A percentile compares a stretch with the other conserved stretches of the same genome.
Conservation (phyloP, 1,140 invertebrate genomes). For the Coenobita brevimanus region DNA sequence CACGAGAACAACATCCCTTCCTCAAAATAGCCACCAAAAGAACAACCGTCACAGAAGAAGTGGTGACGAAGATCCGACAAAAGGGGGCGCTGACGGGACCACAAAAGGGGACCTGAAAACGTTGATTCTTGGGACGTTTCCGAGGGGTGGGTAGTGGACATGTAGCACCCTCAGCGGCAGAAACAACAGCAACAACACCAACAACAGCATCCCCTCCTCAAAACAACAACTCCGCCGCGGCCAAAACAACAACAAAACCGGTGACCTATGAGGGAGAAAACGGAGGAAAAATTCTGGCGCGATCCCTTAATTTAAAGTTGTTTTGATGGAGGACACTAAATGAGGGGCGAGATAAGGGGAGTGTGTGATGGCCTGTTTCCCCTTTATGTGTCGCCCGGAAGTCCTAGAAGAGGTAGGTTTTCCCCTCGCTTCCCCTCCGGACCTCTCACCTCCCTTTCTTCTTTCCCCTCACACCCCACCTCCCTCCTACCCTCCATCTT, state of each 20-base stretch:
- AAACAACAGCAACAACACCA: too few species aligned
- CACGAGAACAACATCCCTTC: too few species aligned
- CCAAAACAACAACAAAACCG: too few species aligned
- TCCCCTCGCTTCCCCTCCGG: background rate
- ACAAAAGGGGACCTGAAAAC: too few species aligned
- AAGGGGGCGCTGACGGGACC: too few species aligned
- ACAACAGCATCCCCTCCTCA: too few species aligned
- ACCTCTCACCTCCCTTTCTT: background rate
- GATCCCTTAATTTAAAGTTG: background rate
- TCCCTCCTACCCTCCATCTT: background rate
- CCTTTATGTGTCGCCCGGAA: slow-evolving; percentile 61
- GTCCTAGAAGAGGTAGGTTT: slow-evolving; percentile 54
- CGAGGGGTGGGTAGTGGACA: too few species aligned
- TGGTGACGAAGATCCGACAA: slow-evolving; percentile 6
- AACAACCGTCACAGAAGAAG: slow-evolving; percentile 5
- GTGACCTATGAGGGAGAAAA: background rate
- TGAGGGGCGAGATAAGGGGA: slow-evolving; percentile 25
- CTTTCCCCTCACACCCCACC: background rate
- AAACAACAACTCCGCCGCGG: too few species aligned
- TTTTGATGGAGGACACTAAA: slow-evolving; percentile 26
- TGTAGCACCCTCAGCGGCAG: too few species aligned
- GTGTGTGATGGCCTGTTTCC: slow-evolving; percentile 56
- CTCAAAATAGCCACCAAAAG: too few species aligned
- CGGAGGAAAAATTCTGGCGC: background rate
- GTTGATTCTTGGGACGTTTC: too few species aligned